A percentile compares a stretch with the other conserved stretches of the same genome.
phyloP scores from a whole-genome alignment of 2,113 vertebrate genomes.

The Gallinago paraguaiae region DNA sequence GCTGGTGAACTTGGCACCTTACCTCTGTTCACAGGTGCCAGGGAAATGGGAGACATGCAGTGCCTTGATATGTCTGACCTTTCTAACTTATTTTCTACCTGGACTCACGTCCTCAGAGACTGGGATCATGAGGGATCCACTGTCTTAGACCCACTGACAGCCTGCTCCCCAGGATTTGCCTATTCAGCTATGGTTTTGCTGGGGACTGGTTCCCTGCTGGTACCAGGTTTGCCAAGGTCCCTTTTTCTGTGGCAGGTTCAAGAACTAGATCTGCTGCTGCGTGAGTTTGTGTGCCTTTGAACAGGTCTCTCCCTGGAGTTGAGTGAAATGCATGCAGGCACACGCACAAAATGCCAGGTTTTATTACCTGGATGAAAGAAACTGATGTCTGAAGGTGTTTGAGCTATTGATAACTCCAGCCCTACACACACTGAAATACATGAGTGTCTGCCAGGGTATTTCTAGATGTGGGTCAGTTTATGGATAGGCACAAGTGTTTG shows the following conservation, averaged over 20 bases:
- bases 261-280: not conserved
- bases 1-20: slow-evolving; percentile 9
- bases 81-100: slow-evolving; percentile 33
- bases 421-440: not conserved
- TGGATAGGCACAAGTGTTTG: not conserved
- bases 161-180: not conserved
- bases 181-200: not conserved
- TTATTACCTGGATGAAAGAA: not conserved
- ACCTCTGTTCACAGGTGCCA: not conserved
- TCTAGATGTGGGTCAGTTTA: not conserved
- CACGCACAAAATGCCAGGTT: not conserved
- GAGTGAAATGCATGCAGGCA: not conserved
- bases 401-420: not conserved
- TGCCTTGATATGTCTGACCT: slow-evolving; percentile 28
- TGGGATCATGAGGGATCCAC: not conserved
- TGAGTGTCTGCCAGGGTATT: not conserved
- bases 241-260: not conserved
- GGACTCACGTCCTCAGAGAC: not conserved
- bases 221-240: not conserved
- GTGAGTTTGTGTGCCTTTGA: not conserved
- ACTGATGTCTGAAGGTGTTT: not conserved
- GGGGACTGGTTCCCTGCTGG: not conserved
- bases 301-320: not conserved
- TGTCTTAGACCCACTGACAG: not conserved
- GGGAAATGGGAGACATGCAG: not conserved